Evolutionary conservation across 1,140 invertebrate species (phyloP), one percentile per base, ranked within the genome.

Genomic region (Pogonomyrmex barbatus): DNA sequence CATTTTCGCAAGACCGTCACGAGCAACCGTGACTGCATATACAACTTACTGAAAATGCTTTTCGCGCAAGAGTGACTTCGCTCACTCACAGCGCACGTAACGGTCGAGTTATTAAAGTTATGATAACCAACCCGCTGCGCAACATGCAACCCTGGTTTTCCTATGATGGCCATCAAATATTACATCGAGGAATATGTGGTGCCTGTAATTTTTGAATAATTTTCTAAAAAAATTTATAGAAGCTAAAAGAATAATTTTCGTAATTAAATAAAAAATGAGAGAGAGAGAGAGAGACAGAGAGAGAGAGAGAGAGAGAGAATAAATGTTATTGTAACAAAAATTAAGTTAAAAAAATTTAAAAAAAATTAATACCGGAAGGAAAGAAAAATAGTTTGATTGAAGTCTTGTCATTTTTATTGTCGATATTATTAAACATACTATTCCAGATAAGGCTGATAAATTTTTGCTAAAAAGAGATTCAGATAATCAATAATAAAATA

Each of bases 91-190:
- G 45, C 30, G n/a, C n/a, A 67, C 12, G 3, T 78, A 78, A 78
- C 10, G 30, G 58, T 52, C n/a, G 60, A 67, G 33, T 79, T 67
- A 79, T 79, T 67, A 67, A 79, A 78, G 76, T 79, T 67, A 24
- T 52, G 47, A 78, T 47, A 77, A 78, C 30, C 12, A 39, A 50
- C n/a, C 17, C 9, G 42, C 45, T 42, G 17, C 4, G 17, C 4
- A 12, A 79, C n/a, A 65, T 47, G 30, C 24, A 50, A 62, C 2
- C 24, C 12, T 17, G 10, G 45, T 36, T 79, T 79, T 79, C 33
- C n/a, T 50, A 17, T 10, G 33, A 67, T 54, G 47, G 4, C 4
- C 33, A 52, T 79, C 30, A 33, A 50, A 52, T 39, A 52, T 79
- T 52, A 67, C n/a, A 3, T 14, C 17, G 45, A 50, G n/a, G 8